Percentiles rank a stretch among this genome's conserved stretches.
phyloP scores from a whole-genome alignment of 2,113 vertebrate species.

The Riparia riparia region DNA sequence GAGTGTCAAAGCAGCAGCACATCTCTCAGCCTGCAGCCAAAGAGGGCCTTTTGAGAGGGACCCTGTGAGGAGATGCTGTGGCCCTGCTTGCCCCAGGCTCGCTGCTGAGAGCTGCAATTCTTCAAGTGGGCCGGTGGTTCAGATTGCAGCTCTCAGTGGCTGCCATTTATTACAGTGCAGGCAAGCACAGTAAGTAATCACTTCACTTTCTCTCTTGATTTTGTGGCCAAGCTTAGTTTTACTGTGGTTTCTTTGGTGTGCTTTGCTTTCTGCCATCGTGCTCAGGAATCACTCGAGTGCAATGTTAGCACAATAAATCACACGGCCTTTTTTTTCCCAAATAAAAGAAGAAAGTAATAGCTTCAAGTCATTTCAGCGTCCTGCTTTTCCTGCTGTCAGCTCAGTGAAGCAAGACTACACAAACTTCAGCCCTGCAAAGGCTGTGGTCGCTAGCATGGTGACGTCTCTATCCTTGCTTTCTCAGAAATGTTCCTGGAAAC shows the following conservation, averaged over 20 bases:
- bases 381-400: neutral
- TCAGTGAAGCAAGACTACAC: neutral
- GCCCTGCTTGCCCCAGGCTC: neutral
- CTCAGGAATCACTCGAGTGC: neutral
- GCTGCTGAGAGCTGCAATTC: neutral
- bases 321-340: neutral
- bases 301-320: neutral
- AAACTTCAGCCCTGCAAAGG: neutral
- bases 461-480: neutral
- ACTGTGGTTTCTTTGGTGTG: neutral
- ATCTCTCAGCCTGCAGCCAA: neutral
- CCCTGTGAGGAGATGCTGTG: neutral
- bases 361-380: neutral
- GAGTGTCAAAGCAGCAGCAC: neutral
- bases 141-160: neutral
- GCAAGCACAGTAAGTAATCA: neutral
- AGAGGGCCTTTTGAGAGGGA: neutral
- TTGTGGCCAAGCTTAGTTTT: neutral
- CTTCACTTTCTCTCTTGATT: neutral
- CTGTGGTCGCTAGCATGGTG: neutral
- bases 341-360: neutral
- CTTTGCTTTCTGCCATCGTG: neutral
- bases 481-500: neutral
- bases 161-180: neutral
- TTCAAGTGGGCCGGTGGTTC: neutral